Evolutionary conservation across 2,113 vertebrate species (phyloP), one percentile per base, ranked within the genome.

Genomic region (Lamprotornis superbus): DNA sequence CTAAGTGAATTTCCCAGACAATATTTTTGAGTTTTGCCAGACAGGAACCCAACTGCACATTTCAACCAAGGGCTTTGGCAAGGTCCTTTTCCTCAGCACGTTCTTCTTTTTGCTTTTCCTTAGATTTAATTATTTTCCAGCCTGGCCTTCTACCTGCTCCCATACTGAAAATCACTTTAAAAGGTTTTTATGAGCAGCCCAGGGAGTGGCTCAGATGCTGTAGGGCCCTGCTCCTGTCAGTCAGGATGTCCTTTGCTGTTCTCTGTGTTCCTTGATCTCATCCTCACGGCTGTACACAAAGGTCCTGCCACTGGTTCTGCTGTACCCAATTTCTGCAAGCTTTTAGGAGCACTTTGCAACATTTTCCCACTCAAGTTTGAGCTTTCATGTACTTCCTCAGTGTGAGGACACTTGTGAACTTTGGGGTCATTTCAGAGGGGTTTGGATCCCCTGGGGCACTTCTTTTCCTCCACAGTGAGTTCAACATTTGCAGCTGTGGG

Each of bases 11-110:
- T 93, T 96, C 79, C 67, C 68, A 91, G 92, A n/a, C 79, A 55
- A 25, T 56, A 42, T 83, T 85, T 93, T 46, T 87, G 42, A 83
- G 55, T 91, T 94, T 93, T 57, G 42, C 91, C 85, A 95, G 95
- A 80, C 89, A 94, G 89, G 84, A 97, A 95, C 84, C 70, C 10
- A 5, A 39, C 23, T 57, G 70, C 73, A 49, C 67, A 55, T 85
- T 93, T 89, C 31, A 73, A 10, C 69, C 64, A n/a, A 61, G 42
- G 44, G 15, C 56, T 68, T 79, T 95, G 93, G 89, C 67, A 2
- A 75, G 61, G 35, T 53, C 23, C 10, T 89, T 11, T 56, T 87
- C 67, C 57, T 85, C 2, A 2, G 57, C 82, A 91, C 17, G 0
- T 79, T 89, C 61, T 88, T 56, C 56, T 95, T 93, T 93, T 70